These are phyloP conservation scores for Pogonocichla stellata DNA, from an alignment of 2,113 vertebrate genomes.

Conservation along the genomic window DNA sequence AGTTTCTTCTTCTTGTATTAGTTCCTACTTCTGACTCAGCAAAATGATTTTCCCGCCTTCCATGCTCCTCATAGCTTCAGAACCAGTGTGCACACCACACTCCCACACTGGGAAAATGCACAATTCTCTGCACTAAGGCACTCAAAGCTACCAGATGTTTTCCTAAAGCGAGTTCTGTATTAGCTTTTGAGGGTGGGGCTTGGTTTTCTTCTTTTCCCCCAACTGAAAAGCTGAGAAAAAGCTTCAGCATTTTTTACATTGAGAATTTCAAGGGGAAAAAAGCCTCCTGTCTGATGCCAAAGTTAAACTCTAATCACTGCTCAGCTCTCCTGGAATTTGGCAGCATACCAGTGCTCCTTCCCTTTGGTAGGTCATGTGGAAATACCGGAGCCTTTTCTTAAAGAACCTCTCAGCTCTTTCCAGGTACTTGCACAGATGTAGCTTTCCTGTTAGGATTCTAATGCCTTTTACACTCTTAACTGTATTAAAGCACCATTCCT, in stretches of 20 bases:
- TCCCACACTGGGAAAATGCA: not conserved
- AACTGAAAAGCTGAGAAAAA: not conserved
- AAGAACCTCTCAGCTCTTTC: constrained; percentile 31
- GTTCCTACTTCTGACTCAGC: constrained; percentile 13
- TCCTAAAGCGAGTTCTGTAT: not conserved
- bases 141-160: not conserved
- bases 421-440: constrained; percentile 34
- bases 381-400: constrained; percentile 51
- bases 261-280: constrained; percentile 4
- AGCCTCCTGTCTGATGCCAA: not conserved
- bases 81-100: not conserved
- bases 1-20: not conserved
- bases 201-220: not conserved
- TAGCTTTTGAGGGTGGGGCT: not conserved
- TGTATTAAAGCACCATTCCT: not conserved
- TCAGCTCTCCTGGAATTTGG: constrained; percentile 66
- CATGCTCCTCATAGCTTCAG: not conserved
- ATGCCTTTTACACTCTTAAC: not conserved
- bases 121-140: not conserved
- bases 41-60: not conserved
- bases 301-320: constrained; percentile 57
- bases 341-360: constrained; percentile 53
- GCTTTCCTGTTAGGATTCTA: not conserved
- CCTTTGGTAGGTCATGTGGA: constrained; percentile 58
- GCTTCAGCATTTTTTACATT: not conserved